Conservation (phyloP, 2,888 invertebrate species). For the Hipparchia semele region DNA sequence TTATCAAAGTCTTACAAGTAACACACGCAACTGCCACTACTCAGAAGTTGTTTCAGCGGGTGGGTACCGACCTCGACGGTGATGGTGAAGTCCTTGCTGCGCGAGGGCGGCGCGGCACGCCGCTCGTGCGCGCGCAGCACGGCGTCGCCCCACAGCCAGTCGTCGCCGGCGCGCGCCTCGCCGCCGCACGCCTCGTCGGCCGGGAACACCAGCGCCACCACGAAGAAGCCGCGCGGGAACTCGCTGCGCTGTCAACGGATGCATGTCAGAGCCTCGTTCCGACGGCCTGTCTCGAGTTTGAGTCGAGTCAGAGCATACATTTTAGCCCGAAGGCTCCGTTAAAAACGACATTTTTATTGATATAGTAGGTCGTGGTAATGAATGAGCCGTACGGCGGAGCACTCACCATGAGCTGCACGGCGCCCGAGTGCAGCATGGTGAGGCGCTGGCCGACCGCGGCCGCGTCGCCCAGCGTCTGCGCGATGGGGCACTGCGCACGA, state of each 20-base stretch:
- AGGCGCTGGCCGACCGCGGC: slow-evolving; percentile 51
- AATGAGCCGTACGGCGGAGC: too few relatives aligned
- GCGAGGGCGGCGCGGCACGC: slow-evolving; percentile 28
- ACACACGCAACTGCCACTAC: too few relatives aligned
- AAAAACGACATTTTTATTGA: too few relatives aligned
- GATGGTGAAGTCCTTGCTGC: slow-evolving; percentile 51
- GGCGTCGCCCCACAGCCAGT: slow-evolving; percentile 65
- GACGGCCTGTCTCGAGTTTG: too few relatives aligned
- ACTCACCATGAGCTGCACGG: slow-evolving; percentile 62
- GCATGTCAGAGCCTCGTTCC: too few relatives aligned
- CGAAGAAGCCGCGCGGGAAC: slow-evolving; percentile 67
- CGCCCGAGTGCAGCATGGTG: slow-evolving; percentile 69
- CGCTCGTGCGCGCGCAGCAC: slow-evolving; percentile 38
- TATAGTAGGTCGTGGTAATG: too few relatives aligned
- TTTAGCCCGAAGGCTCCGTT: too few relatives aligned
- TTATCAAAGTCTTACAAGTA: too few relatives aligned
- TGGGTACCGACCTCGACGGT: slow-evolving; percentile 47
- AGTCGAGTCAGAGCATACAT: too few relatives aligned
- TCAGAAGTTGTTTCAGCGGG: too few relatives aligned
- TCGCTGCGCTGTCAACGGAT: slow-evolving; percentile 49
- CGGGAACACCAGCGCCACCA: slow-evolving; percentile 55
- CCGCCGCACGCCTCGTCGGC: slow-evolving; percentile 55
- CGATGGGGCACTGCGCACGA: slow-evolving; percentile 66
- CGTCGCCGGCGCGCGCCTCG: slow-evolving; percentile 44
- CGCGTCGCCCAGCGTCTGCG: slow-evolving; percentile 53